Percentiles rank a stretch among this genome's conserved stretches.
Evolutionary conservation across 2,113 vertebrate species (phyloP).

Genomic region (Gymnobelideus leadbeateri): DNA sequence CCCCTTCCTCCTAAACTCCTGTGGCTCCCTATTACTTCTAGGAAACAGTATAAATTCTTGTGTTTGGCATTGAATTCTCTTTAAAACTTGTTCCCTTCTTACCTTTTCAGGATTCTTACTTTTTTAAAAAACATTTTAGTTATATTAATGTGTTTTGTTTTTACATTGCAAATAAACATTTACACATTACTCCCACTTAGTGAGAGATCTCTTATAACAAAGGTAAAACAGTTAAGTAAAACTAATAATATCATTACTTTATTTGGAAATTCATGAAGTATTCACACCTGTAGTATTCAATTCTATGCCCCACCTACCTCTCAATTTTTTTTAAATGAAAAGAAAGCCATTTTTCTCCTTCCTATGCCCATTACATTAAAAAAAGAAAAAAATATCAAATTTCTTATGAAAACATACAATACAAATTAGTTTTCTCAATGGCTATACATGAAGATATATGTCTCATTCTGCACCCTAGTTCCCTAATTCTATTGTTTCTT

Average conservation of each 20-base stretch:
- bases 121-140: background rate
- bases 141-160: background rate
- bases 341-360: constrained; percentile 2
- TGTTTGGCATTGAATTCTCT: background rate
- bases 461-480: background rate
- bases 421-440: background rate
- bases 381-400: background rate
- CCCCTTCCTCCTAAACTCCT: background rate
- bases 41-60: background rate
- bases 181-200: background rate
- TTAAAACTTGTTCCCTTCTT: background rate
- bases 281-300: background rate
- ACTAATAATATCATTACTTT: background rate
- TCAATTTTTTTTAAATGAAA: constrained; percentile 19
- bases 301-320: background rate
- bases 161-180: background rate
- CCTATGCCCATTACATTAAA: background rate
- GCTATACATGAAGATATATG: background rate
- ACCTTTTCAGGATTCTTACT: background rate
- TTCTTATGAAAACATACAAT: background rate
- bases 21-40: background rate
- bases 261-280: background rate
- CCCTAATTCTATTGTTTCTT: background rate
- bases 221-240: background rate
- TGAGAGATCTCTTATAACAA: background rate